These are phyloP conservation scores for Toxotes lorentzi DNA, from an alignment of 2,797 vertebrate genomes.

Conservation along the genomic window DNA sequence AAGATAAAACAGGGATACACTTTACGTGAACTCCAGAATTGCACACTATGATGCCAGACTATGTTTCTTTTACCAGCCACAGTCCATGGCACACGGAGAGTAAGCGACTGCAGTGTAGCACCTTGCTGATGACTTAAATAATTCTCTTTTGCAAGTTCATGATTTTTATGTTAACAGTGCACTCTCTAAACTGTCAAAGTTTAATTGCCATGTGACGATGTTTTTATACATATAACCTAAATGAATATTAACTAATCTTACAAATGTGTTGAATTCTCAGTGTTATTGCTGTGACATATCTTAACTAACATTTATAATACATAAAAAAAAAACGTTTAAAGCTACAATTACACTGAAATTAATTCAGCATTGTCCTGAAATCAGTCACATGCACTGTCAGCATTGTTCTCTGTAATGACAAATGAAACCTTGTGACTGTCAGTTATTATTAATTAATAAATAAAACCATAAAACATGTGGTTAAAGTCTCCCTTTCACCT, in stretches of 20 bases:
- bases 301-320: neutral
- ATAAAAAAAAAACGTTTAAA: neutral
- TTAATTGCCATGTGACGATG: neutral
- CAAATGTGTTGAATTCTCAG: neutral
- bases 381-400: neutral
- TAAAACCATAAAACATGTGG: constrained; percentile 34
- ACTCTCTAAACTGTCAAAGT: neutral
- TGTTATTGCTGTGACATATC: neutral
- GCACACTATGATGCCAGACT: constrained; percentile 2
- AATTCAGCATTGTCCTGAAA: neutral
- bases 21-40: constrained; percentile 45
- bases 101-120: neutral
- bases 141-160: neutral
- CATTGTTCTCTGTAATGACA: neutral
- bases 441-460: constrained; percentile 16
- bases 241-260: neutral
- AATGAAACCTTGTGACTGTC: neutral
- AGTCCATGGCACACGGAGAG: neutral
- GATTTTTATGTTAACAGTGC: neutral
- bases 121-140: neutral
- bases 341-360: neutral
- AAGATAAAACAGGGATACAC: constrained; percentile 49
- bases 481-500: constrained; percentile 18
- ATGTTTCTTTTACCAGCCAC: neutral
- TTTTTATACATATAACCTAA: no score